Evolutionary conservation across 2,888 invertebrate species (phyloP), one percentile per base, ranked within the genome.

Genomic region (Amphipoea oculea): DNA sequence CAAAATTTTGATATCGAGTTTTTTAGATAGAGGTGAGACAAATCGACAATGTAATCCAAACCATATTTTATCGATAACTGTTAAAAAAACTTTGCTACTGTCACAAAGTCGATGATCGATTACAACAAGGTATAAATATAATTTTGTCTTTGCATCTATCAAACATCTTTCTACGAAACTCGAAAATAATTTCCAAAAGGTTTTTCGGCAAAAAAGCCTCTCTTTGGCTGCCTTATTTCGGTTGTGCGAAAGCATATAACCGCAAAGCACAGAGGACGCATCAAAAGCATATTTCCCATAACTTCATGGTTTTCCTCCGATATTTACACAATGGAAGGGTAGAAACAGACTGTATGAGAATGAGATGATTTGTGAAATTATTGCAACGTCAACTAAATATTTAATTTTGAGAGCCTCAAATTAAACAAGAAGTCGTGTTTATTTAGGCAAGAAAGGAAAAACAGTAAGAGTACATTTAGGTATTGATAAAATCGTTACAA

Each of bases 221-320:
- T 70, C 23, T 60, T 65, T 54, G 81, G 85, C 88, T 76, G 72
- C 73, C 70, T 72, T 71, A 82, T 48, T 75, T 87, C 84, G 83
- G 79, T 79, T 89, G 89, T 89, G 89, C 86, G 89, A 90, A 93
- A 92, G 92, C 93, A 87, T 89, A 83, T 89, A 90, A 91, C 91
- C 92, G 93, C 91, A 80, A 94, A 94, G 94, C 94, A 90, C 91
- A 91, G 78, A 92, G 90, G 90, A 88, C 85, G 92, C 91, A 86
- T 90, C 86, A 86, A 86, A 90, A 92, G 90, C 90, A 83, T 81
- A 82, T 84, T 66, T 86, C 80, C 90, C 90, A 87, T 87, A 87
- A 86, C 73, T 89, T 81, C 74, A 89, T 87, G 88, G 89, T 86
- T 86, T 89, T 88, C 82, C 84, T 84, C 81, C 76, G 86, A 76